These are phyloP conservation scores for Rhadinocentrus ornatus DNA, from an alignment of 2,797 vertebrate species.

Conservation along the genomic window DNA sequence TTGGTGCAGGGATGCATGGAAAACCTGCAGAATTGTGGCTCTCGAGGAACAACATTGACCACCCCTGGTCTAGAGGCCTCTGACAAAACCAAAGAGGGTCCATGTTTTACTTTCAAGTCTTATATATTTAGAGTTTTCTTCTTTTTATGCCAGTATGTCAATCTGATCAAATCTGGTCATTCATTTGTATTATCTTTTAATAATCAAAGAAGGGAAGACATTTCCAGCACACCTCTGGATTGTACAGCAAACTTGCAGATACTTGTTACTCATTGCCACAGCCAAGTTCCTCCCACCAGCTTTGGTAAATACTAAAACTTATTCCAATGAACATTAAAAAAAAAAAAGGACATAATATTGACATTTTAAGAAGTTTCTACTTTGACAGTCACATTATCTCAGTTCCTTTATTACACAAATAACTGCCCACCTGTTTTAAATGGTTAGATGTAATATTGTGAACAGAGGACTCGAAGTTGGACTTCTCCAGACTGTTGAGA, in stretches of 20 bases:
- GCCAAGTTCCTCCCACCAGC: not conserved
- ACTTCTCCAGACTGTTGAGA: constrained; percentile 94
- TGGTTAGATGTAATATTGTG: constrained; percentile 93
- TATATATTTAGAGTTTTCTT: not conserved
- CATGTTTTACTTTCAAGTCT: too few relatives aligned
- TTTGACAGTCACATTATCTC: not conserved
- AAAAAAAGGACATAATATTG: too few relatives aligned
- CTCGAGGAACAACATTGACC: too few relatives aligned
- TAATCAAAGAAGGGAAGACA: too few relatives aligned
- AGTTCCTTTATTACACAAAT: not conserved
- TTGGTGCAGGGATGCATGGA: too few relatives aligned
- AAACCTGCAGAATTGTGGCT: too few relatives aligned
- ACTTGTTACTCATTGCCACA: too few relatives aligned
- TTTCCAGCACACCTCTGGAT: too few relatives aligned
- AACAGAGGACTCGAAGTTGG: constrained; percentile 85
- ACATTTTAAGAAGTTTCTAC: not conserved
- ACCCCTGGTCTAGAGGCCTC: not conserved
- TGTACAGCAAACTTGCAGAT: too few relatives aligned
- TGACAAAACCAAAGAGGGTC: not conserved
- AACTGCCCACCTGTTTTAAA: constrained; percentile 84
- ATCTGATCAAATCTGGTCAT: not conserved
- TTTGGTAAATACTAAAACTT: not conserved
- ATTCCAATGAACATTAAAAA: too few relatives aligned
- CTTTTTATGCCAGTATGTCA: not conserved
- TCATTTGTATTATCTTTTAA: too few relatives aligned